Conservation (phyloP, 2,113 vertebrate species). For the Eublepharis macularius region DNA sequence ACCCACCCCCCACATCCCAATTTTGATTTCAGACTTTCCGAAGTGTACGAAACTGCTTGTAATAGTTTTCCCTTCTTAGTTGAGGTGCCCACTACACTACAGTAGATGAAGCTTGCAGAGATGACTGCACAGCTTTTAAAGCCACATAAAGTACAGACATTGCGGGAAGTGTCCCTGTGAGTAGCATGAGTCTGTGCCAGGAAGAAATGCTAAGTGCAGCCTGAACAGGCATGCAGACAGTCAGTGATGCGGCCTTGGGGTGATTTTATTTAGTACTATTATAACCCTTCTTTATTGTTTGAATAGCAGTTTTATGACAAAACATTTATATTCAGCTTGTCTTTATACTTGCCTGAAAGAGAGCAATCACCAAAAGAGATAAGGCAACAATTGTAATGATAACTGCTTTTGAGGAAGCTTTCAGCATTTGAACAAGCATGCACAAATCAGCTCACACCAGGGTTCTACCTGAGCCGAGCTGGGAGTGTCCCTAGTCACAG, state of each 20-base stretch:
- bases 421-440: slow-evolving; percentile 64
- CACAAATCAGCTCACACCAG: slow-evolving; percentile 56
- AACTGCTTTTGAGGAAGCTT: slow-evolving; percentile 73
- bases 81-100: slow-evolving; percentile 16
- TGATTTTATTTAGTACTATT: slow-evolving; percentile 76
- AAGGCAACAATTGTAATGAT: slow-evolving; percentile 76
- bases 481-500: slow-evolving; percentile 33
- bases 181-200: slow-evolving; percentile 51
- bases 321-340: slow-evolving; percentile 79
- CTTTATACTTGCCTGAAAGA: slow-evolving; percentile 77
- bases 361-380: slow-evolving; percentile 73
- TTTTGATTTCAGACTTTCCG: slow-evolving; percentile 47
- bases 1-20: not conserved
- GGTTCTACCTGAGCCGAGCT: slow-evolving; percentile 50
- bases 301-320: slow-evolving; percentile 80
- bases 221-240: slow-evolving; percentile 56
- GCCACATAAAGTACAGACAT: slow-evolving; percentile 27
- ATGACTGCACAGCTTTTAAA: slow-evolving; percentile 51
- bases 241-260: slow-evolving; percentile 64
- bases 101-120: slow-evolving; percentile 24
- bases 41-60: slow-evolving; percentile 23
- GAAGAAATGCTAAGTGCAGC: slow-evolving; percentile 44
- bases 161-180: slow-evolving; percentile 39
- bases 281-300: slow-evolving; percentile 77
- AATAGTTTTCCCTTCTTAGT: not conserved